Conservation (phyloP, 2,113 vertebrate genomes). For the Saccopteryx bilineata region DNA sequence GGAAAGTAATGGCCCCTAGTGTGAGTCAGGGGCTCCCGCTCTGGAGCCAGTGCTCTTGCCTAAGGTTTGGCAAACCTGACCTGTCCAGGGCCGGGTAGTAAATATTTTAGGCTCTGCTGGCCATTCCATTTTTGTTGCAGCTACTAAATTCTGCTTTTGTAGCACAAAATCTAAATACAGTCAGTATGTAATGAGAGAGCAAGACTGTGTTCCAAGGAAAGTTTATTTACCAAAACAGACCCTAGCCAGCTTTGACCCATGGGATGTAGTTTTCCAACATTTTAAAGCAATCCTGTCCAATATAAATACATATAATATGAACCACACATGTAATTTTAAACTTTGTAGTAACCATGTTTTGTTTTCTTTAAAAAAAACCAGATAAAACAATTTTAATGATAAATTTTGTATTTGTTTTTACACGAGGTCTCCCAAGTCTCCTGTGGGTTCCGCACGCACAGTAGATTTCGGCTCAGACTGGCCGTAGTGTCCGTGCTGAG, state of each 20-base stretch:
- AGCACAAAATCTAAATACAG: fast-evolving
- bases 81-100: not conserved
- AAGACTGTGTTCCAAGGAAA: not conserved
- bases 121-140: not conserved
- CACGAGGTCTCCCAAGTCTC: not conserved
- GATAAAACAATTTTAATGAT: not conserved
- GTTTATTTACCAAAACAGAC: not conserved
- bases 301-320: not conserved
- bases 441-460: fast-evolving
- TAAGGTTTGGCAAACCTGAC: not conserved
- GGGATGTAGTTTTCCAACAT: not conserved
- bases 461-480: not conserved
- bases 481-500: not conserved
- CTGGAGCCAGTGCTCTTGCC: not conserved
- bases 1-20: not conserved
- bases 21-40: not conserved
- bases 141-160: not conserved
- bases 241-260: not conserved
- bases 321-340: not conserved
- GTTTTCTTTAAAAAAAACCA: not conserved
- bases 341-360: not conserved
- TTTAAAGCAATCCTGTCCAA: not conserved
- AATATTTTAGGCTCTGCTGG: not conserved
- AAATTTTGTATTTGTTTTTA: not conserved
- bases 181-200: not conserved